Conservation (phyloP, 2,113 vertebrate genomes). For the Melozone crissalis region DNA sequence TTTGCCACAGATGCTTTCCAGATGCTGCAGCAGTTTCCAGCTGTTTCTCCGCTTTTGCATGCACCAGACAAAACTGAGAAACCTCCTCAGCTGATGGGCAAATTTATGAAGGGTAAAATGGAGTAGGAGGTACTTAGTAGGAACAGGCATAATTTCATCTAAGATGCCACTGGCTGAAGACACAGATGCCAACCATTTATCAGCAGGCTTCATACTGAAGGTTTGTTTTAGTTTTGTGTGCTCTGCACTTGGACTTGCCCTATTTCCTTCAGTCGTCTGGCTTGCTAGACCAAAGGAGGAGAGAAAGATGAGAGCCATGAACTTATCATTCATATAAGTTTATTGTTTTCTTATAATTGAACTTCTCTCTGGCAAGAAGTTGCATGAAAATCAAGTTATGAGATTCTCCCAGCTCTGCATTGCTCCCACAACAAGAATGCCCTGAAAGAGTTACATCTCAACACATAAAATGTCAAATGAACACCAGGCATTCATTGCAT, state of each 20-base stretch:
- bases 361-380: background rate
- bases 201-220: background rate
- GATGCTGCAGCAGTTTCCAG: conserved; percentile 11
- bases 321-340: background rate
- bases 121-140: background rate
- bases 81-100: background rate
- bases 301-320: background rate
- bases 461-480: conserved; percentile 8
- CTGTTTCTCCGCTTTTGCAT: background rate
- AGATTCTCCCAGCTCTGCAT: background rate
- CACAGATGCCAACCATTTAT: background rate
- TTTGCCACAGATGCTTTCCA: conserved; percentile 28
- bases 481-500: conserved; percentile 8
- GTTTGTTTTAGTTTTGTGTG: background rate
- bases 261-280: background rate
- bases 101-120: background rate
- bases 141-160: background rate
- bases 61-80: background rate
- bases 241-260: background rate
- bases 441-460: background rate
- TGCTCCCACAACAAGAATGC: background rate
- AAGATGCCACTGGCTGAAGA: background rate
- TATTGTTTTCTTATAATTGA: background rate
- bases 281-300: background rate
- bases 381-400: background rate